Conservation (phyloP, 1,140 invertebrate species). For the Gonioctena quinquepunctata region DNA sequence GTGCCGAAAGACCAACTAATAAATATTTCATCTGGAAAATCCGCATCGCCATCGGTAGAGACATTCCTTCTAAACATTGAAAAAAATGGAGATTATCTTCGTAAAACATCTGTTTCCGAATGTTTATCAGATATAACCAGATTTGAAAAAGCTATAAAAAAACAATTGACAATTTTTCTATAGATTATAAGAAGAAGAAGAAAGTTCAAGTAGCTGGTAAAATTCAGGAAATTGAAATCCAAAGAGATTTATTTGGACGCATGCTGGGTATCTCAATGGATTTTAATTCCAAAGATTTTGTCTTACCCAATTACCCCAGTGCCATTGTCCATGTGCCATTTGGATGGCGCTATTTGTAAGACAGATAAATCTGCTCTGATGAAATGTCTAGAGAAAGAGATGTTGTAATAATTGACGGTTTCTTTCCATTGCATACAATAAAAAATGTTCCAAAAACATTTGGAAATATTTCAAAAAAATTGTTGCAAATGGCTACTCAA, state of each 20-base stretch:
- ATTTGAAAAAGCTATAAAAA: conserved; percentile 39
- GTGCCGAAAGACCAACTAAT: conserved; percentile 25
- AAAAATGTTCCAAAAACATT: conserved; percentile 35
- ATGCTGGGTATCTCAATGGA: conserved; percentile 23
- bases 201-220: conserved; percentile 29
- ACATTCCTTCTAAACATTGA: conserved; percentile 27
- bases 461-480: conserved; percentile 38
- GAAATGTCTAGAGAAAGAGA: conserved; percentile 33
- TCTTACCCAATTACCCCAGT: conserved; percentile 29
- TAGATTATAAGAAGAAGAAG: conserved; percentile 19
- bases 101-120: conserved; percentile 36
- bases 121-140: conserved; percentile 30
- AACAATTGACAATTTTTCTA: conserved; percentile 41
- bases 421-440: conserved; percentile 32
- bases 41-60: conserved; percentile 16
- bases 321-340: conserved; percentile 46
- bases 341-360: conserved; percentile 11
- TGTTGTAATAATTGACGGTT: conserved; percentile 35
- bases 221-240: conserved; percentile 34
- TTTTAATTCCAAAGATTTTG: conserved; percentile 27
- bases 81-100: conserved; percentile 8
- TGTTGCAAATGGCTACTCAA: conserved; percentile 22
- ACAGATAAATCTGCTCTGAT: conserved; percentile 27
- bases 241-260: conserved; percentile 34
- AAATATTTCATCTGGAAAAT: conserved; percentile 37